Base-by-base conservation (phyloP, 2,113 vertebrate genomes). In the Athene cunicularia region DNA sequence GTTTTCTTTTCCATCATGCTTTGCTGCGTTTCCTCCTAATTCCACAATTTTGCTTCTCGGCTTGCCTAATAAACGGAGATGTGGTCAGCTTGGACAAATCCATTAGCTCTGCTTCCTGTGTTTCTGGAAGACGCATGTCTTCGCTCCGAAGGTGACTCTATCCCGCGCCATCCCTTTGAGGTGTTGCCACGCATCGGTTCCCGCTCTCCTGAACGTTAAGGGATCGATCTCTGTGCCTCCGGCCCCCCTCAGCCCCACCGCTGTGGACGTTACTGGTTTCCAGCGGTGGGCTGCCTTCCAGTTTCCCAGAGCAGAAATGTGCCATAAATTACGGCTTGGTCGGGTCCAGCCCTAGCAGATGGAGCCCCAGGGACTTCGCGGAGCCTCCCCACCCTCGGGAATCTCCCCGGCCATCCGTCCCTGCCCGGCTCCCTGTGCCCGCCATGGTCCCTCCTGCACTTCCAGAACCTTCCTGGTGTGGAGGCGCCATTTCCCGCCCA, bases 311-410 rank as follows among this genome's bases (percentile, higher is more conserved):
- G 32, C n/a, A 43, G 52, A 47, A 84, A 41, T 5, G 11, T 2
- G 1, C 0, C 0, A 10, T 17, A 14, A 32, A 35, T 43, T 3
- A 8, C 37, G n/a, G 2, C 20, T 35, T 3, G 12, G 4, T 32
- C 33, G 7, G 12, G 22, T 15, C 47, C 24, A 11, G 60, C 37
- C 8, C 8, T 3, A 22, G 41, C 41, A 43, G 47, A 13, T 12
- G 30, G 56, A 77, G 53, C 16, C n/a, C 35, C 1, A 1, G 8
- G 33, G 39, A 33, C 27, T 32, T 66, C 26, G 41, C 2, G 4
- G 39, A 47, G 62, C 62, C 17, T 19, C 30, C n/a, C 24, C 15
- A 12, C 2, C 1, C 33, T 4, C 7, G 17, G 70, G 14, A 11
- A 8, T 18, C 39, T 30, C 62, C 56, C 7, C 2, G 8, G 49